phyloP scores from a whole-genome alignment of 2,113 vertebrate genomes.

The Callionymus lyra region DNA sequence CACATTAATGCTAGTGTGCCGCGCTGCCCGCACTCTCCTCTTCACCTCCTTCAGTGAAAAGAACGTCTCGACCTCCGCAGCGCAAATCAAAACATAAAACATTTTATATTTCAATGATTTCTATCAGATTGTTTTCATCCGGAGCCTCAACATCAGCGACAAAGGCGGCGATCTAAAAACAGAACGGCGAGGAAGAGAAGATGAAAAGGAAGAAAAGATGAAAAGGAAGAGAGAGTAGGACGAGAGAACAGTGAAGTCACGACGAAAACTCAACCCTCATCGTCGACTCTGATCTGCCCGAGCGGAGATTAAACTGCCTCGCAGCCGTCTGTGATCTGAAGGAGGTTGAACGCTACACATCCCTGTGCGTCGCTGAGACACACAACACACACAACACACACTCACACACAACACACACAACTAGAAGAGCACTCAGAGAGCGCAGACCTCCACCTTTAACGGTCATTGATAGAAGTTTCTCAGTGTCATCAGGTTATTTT shows the following conservation, averaged over 20 bases:
- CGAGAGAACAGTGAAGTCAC: constrained; percentile 15
- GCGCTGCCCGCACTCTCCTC: no score
- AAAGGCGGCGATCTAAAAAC: constrained; percentile 14
- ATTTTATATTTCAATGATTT: no score
- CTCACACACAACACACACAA: constrained; percentile 7
- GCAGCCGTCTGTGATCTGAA: constrained; percentile 33
- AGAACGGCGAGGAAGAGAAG: not conserved
- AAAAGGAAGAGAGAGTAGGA: constrained; percentile 6
- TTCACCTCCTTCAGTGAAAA: no score
- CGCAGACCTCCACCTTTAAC: no score
- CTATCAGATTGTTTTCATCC: no score
- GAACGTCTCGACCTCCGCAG: no score
- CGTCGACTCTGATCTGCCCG: constrained; percentile 21
- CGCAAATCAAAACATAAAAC: no score
- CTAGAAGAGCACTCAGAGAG: no score
- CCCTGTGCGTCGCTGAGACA: not conserved
- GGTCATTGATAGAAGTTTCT: no score
- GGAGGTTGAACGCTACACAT: constrained; percentile 17
- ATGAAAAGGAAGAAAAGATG: constrained; percentile 5
- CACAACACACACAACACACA: no score
- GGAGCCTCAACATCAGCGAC: not conserved
- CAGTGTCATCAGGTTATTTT: no score
- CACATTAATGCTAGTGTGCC: no score
- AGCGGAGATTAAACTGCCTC: constrained; percentile 38
- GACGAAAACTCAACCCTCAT: constrained; percentile 27